Conservation (phyloP, 2,113 vertebrate species). For the Prunella fulvescens region DNA sequence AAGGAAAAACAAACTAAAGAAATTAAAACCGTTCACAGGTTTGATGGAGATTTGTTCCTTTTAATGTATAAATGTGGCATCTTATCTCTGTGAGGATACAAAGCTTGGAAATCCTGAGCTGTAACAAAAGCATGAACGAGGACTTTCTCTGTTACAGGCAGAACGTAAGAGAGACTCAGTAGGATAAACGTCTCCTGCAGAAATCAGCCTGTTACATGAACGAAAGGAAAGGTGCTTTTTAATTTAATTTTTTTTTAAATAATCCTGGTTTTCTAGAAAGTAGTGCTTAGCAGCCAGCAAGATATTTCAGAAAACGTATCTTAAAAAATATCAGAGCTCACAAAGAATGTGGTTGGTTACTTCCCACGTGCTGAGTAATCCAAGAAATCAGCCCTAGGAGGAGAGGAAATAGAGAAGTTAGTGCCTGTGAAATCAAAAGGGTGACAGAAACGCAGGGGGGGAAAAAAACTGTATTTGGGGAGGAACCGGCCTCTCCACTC, state of each 20-base stretch:
- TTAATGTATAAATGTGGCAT: slow-evolving; percentile 10
- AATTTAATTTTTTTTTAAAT: not conserved
- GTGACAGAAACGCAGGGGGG: not conserved
- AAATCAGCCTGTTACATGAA: slow-evolving; percentile 13
- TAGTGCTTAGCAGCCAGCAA: slow-evolving; percentile 35
- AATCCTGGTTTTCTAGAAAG: slow-evolving; percentile 17
- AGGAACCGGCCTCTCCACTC: not conserved
- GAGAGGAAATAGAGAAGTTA: slow-evolving; percentile 61
- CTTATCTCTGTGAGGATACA: slow-evolving; percentile 32
- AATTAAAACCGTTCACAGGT: slow-evolving; percentile 13
- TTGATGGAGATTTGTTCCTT: slow-evolving; percentile 9
- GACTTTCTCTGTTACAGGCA: slow-evolving; percentile 18
- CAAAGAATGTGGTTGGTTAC: not conserved
- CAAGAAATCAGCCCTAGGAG: slow-evolving; percentile 67
- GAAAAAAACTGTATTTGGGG: not conserved
- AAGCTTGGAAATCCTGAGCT: slow-evolving; percentile 43
- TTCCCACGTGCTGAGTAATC: slow-evolving; percentile 50
- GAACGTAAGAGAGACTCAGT: slow-evolving; percentile 7
- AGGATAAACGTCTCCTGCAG: slow-evolving; percentile 22
- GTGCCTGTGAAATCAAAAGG: slow-evolving; percentile 19
- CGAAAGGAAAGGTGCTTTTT: not conserved
- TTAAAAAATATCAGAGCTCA: slow-evolving; percentile 54
- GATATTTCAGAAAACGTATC: slow-evolving; percentile 47
- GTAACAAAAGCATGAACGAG: slow-evolving; percentile 39
- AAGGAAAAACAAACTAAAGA: not conserved